A percentile compares a stretch with the other conserved stretches of the same genome.
These are phyloP conservation scores for Neodiprion fabricii DNA, from an alignment of 1,140 invertebrate genomes.

Conservation along the genomic window DNA sequence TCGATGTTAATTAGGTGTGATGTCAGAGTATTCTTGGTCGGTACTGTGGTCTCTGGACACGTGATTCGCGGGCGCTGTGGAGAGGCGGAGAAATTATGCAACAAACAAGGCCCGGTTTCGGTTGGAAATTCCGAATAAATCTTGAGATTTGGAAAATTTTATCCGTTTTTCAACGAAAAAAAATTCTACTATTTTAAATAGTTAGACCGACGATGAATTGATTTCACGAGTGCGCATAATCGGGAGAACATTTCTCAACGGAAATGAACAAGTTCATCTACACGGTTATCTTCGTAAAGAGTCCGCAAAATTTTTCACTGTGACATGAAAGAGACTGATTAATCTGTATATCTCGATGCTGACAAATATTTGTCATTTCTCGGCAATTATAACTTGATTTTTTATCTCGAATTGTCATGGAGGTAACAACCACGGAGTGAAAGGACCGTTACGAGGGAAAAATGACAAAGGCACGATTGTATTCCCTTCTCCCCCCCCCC, in stretches of 20 bases:
- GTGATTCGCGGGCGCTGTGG: neutral
- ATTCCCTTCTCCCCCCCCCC: neutral
- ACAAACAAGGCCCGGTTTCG: too few species aligned
- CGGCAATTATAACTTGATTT: neutral
- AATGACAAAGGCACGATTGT: neutral
- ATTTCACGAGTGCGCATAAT: too few species aligned
- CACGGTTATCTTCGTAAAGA: too few species aligned
- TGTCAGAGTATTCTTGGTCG: neutral
- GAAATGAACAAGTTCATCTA: too few species aligned
- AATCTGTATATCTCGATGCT: neutral
- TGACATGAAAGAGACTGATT: neutral
- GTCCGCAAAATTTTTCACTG: too few species aligned
- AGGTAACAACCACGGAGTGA: neutral
- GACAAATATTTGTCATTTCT: neutral
- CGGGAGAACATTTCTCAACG: too few species aligned
- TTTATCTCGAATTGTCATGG: neutral
- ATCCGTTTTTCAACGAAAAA: too few species aligned
- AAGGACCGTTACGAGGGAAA: neutral
- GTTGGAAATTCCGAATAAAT: too few species aligned
- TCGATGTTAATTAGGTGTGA: conserved; percentile 3
- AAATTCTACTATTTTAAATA: too few species aligned
- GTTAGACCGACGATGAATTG: too few species aligned
- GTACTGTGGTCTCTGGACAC: neutral
- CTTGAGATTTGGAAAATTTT: too few species aligned
- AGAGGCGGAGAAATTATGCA: too few species aligned